Percentiles rank a stretch among this genome's conserved stretches.
Evolutionary conservation across 1,140 invertebrate genomes (phyloP).

Genomic region (Lepidostoma basale): DNA sequence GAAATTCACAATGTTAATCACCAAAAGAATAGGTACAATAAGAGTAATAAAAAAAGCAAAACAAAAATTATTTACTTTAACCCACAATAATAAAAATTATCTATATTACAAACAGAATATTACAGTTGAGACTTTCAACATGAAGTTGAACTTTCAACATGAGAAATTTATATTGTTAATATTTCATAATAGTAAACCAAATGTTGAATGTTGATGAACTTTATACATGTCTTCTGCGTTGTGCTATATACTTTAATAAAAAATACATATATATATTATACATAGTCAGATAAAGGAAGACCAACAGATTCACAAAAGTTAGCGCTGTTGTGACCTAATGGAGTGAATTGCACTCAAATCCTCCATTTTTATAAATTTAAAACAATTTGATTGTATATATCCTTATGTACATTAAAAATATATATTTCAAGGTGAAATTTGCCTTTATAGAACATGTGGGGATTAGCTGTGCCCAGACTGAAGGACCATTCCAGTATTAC

Average conservation of each 20-base stretch:
- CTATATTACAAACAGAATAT: not conserved
- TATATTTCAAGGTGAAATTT: too few relatives aligned
- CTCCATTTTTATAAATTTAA: too few relatives aligned
- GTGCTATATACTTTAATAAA: not conserved
- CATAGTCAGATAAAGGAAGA: not conserved
- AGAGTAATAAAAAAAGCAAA: conserved; percentile 21
- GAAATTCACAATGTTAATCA: not conserved
- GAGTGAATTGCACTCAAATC: too few relatives aligned
- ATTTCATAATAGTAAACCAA: not conserved
- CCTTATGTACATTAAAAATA: too few relatives aligned
- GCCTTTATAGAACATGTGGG: too few relatives aligned
- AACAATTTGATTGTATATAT: too few relatives aligned
- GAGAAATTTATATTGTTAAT: not conserved
- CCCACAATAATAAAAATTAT: not conserved
- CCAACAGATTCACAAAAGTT: too few relatives aligned
- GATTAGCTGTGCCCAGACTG: too few relatives aligned
- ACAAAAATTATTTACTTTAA: not conserved
- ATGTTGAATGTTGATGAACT: not conserved
- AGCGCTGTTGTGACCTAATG: too few relatives aligned
- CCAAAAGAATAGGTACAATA: conserved; percentile 14
- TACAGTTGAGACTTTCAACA: not conserved
- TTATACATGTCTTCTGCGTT: not conserved
- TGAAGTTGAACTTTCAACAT: conserved; percentile 5
- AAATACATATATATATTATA: not conserved
- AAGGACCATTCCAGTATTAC: too few relatives aligned